Evolutionary conservation across 1,140 invertebrate genomes (phyloP).

Genomic region (Lineus longissimus): DNA sequence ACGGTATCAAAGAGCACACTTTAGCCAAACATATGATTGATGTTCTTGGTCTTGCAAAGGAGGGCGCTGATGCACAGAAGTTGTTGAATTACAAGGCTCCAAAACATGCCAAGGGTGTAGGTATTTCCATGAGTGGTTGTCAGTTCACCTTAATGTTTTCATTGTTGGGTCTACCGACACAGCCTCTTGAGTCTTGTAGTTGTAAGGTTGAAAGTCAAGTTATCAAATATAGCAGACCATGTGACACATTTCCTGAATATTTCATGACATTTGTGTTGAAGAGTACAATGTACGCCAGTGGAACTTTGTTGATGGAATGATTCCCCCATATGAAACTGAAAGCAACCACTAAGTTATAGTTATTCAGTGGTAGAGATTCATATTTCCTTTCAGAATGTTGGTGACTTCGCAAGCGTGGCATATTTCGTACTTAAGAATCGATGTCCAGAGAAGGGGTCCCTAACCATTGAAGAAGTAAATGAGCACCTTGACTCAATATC

Average conservation of each 20-base stretch:
- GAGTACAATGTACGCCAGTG: too few relatives aligned
- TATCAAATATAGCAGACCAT: too few relatives aligned
- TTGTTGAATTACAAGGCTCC: constrained; percentile 60
- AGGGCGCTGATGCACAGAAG: constrained; percentile 64
- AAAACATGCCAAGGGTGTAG: constrained; percentile 52
- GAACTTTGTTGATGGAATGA: too few relatives aligned
- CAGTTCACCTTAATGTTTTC: not conserved
- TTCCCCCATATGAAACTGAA: too few relatives aligned
- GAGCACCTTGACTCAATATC: constrained; percentile 67
- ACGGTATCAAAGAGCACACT: constrained; percentile 56
- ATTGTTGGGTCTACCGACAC: not conserved
- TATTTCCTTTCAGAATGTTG: constrained; percentile 45
- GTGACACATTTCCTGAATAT: too few relatives aligned
- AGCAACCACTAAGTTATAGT: too few relatives aligned
- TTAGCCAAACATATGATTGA: constrained; percentile 66
- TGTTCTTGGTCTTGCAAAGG: constrained; percentile 65
- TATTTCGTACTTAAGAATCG: constrained; percentile 67
- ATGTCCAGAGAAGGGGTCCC: constrained; percentile 55
- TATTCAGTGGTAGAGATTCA: not conserved
- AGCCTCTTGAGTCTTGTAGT: too few relatives aligned
- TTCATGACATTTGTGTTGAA: too few relatives aligned
- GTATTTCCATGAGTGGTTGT: constrained; percentile 29
- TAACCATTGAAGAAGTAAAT: constrained; percentile 68
- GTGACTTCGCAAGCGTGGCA: constrained; percentile 73
- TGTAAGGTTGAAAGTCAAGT: too few relatives aligned